Percentiles rank a stretch among this genome's conserved stretches.
Evolutionary conservation across 2,888 invertebrate species (phyloP).

Genomic region (Calliopum simillimum): DNA sequence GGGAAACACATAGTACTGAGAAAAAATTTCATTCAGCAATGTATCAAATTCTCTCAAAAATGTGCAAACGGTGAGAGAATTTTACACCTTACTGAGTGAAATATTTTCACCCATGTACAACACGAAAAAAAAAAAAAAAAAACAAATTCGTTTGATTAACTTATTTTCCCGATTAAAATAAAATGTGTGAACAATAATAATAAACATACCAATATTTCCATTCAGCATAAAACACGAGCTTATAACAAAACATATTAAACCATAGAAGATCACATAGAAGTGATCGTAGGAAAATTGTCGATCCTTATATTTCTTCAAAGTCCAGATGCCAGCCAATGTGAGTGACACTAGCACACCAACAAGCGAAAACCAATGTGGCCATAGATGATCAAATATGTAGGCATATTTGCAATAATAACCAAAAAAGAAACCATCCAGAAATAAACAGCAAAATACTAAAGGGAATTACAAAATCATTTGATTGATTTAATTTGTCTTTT

Average conservation of each 20-base stretch:
- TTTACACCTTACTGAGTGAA: too few species aligned
- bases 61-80: too few species aligned
- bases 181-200: background rate
- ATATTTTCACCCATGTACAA: too few species aligned
- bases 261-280: slow-evolving; percentile 60
- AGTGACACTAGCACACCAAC: slow-evolving; percentile 47
- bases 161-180: background rate
- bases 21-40: too few species aligned
- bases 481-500: background rate
- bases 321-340: slow-evolving; percentile 53
- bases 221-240: slow-evolving; percentile 57
- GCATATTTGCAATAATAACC: slow-evolving; percentile 59
- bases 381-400: slow-evolving; percentile 56
- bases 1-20: too few species aligned
- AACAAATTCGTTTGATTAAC: background rate
- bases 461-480: background rate
- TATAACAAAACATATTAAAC: slow-evolving; percentile 56
- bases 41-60: too few species aligned
- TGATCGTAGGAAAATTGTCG: slow-evolving; percentile 57
- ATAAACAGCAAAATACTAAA: slow-evolving; percentile 54
- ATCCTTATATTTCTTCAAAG: slow-evolving; percentile 52
- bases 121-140: too few species aligned
- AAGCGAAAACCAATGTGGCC: slow-evolving; percentile 56
- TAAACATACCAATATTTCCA: slow-evolving; percentile 54
- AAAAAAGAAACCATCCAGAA: slow-evolving; percentile 54